Base-by-base conservation (phyloP, 2,797 vertebrate genomes). In the Diplodus sargus region DNA sequence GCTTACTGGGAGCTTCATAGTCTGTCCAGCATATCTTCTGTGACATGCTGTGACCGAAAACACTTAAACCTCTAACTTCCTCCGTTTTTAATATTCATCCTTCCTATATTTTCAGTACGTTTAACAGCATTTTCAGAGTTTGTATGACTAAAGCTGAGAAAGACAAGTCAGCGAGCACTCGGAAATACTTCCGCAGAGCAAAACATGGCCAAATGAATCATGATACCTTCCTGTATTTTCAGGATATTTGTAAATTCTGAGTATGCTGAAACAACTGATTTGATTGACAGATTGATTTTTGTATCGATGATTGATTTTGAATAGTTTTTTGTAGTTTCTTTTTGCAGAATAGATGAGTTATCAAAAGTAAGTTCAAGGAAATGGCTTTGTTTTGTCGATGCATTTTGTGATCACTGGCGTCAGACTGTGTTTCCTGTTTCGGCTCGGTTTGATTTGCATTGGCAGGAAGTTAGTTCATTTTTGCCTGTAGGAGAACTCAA, bases 1-100 rank as follows among this genome's bases (percentile, higher is more conserved):
- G 80, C 90, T 90, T 85, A 83, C 63, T 82, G 66, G n/a, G 66
- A 81, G 78, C 69, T 79, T 81, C 66, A 73, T 59, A 65, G 76
- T 81, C 74, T 59, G 42, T 71, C 59, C 59, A 61, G n/a, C 14
- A 18, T 76, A 74, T 71, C 30, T 34, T 69, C 65, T 59, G 28
- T 58, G 22, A 60, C 52, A 9, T 56, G 59, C 43, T 71, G 25
- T 39, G 48, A 74, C 70, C 7, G 39, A 58, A 87, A 82, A 80
- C 53, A 67, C 47, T 74, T 51, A 23, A 51, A 78, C 70, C 58
- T 78, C 47, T 73, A 66, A 66, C 70, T 54, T 72, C 45, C 25
- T 43, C 17, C 10, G 12, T 48, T 79, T 9, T 85, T 1, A 79
- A 54, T 25, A 39, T 57, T 64, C 1, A 54, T 12, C n/a, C 45